A percentile compares a stretch with the other conserved stretches of the same genome.
These are phyloP conservation scores for Zaprionus davidi DNA, from an alignment of 1,140 invertebrate species.

Conservation along the genomic window DNA sequence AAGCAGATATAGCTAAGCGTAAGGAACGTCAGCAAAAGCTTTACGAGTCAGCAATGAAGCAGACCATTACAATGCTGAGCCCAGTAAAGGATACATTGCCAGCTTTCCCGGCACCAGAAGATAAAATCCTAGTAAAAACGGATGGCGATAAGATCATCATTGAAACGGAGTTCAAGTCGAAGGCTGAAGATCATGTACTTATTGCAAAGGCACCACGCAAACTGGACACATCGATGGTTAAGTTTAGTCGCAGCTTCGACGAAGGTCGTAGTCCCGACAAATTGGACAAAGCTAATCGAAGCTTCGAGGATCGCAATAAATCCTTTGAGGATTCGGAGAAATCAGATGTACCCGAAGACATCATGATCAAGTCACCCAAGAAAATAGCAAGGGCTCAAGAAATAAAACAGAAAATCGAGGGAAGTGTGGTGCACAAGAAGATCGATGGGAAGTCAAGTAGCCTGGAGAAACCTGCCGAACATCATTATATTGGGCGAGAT, in stretches of 20 bases:
- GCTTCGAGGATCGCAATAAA: constrained; percentile 87
- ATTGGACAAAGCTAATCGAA: constrained; percentile 86
- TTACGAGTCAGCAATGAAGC: constrained; percentile 89
- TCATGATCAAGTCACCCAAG: constrained; percentile 86
- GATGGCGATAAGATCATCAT: constrained; percentile 88
- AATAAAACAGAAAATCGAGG: constrained; percentile 87
- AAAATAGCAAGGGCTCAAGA: constrained; percentile 87
- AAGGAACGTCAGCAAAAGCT: constrained; percentile 89
- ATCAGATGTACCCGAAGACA: constrained; percentile 84
- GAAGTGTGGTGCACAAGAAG: constrained; percentile 86
- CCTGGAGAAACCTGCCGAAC: constrained; percentile 85
- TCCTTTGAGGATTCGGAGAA: constrained; percentile 87
- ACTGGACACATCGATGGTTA: constrained; percentile 87
- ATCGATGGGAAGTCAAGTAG: constrained; percentile 86
- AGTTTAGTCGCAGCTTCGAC: constrained; percentile 89
- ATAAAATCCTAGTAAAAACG: constrained; percentile 87
- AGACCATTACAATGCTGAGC: constrained; percentile 89
- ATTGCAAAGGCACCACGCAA: constrained; percentile 89
- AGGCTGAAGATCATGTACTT: constrained; percentile 88
- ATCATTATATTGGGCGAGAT: constrained; percentile 85
- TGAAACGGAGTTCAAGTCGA: constrained; percentile 87
- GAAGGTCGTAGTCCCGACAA: constrained; percentile 86
- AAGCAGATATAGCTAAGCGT: constrained; percentile 88
- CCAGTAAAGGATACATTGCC: constrained; percentile 88
- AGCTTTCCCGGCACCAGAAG: constrained; percentile 88